Evolutionary conservation across 2,113 vertebrate species (phyloP), one percentile per base, ranked within the genome.

Genomic region (Manacus vitellinus): DNA sequence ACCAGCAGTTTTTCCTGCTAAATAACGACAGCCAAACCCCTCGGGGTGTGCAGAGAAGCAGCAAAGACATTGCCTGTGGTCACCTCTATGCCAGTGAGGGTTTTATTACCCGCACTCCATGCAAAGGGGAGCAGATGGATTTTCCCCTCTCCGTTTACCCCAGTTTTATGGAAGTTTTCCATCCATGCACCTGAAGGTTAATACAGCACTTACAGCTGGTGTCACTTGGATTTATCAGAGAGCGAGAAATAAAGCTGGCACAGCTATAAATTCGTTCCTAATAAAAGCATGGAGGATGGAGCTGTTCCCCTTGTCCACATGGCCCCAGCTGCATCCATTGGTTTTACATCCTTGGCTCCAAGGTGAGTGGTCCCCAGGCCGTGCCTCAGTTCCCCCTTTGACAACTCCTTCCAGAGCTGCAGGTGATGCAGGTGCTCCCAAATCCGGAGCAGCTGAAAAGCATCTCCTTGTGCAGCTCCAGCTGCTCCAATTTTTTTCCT

Each of bases 361-460:
- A 75, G 73, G 67, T 41, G 58, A 89, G 56, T 8, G 3, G 37
- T 41, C 41, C 47, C 43, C 25, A 4, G 0, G 0, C 14, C 1
- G 2, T 67, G 70, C 85, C 49, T 92, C 85, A 27, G 46, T 76
- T 85, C 47, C 66, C 59, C 68, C 68, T 44, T 65, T 59, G 28
- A 49, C 20, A 31, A 73, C 23, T 47, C 3, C 0, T 62, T 39
- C 21, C 0, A 2, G 65, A 11, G 33, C 28, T 87, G 35, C 10
- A 24, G 66, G 54, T 2, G 9, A 27, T 14, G 41, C 1, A 2
- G 52, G 6, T 23, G 25, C 10, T 24, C 67, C 35, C 10, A 21
- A 16, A 47, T 59, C n/a, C 0, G 0, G 21, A 30, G 27, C 52
- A 52, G n/a, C 27, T 3, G 3, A 61, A 37, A 58, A 59, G 4